Conservation (phyloP, 2,888 invertebrate genomes). For the Microplitis deprimator region DNA sequence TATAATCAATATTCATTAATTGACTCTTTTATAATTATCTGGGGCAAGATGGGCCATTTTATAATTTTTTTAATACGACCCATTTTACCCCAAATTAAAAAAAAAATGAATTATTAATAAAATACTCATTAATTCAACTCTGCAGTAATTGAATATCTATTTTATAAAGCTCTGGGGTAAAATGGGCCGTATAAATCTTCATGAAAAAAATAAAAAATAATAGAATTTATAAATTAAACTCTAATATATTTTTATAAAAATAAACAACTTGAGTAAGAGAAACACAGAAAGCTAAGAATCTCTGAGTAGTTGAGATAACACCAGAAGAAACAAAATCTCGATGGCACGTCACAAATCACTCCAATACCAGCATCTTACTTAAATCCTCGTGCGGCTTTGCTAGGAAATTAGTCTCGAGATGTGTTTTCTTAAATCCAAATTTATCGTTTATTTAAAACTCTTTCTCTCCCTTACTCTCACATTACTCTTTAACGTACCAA, state of each 20-base stretch:
- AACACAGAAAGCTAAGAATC: slow-evolving; percentile 19
- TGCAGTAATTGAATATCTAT: too few relatives aligned
- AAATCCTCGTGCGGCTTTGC: slow-evolving; percentile 29
- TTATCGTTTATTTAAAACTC: slow-evolving; percentile 51
- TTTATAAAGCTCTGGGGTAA: too few relatives aligned
- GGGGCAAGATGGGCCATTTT: too few relatives aligned
- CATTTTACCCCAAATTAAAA: too few relatives aligned
- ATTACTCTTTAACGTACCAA: too few relatives aligned
- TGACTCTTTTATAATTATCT: too few relatives aligned
- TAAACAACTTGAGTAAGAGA: neutral
- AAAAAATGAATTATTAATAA: too few relatives aligned
- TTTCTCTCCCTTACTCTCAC: neutral
- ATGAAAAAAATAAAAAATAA: too few relatives aligned
- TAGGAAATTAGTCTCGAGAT: slow-evolving; percentile 43
- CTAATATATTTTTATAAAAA: neutral
- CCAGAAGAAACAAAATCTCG: slow-evolving; percentile 56
- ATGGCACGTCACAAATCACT: slow-evolving; percentile 61
- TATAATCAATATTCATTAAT: too few relatives aligned
- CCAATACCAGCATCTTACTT: slow-evolving; percentile 49
- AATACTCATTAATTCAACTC: too few relatives aligned
- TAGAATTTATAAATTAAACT: neutral
- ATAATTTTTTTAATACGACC: too few relatives aligned
- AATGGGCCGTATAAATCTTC: too few relatives aligned
- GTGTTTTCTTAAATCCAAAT: slow-evolving; percentile 54
- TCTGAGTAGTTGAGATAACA: slow-evolving; percentile 7